phyloP scores from a whole-genome alignment of 2,888 invertebrate genomes.

The Eupeodes latifasciatus region DNA sequence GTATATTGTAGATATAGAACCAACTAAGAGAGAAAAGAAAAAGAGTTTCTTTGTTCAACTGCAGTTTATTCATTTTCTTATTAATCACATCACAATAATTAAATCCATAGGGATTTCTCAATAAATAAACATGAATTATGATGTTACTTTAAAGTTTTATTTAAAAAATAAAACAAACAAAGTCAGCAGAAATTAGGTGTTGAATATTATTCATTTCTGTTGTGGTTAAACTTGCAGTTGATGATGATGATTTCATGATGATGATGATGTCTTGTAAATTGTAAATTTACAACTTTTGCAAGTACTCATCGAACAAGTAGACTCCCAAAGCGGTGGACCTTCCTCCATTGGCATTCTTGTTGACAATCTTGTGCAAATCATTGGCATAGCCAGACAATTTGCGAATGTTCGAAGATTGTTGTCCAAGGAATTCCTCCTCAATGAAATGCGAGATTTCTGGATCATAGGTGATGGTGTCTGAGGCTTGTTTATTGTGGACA shows the following conservation, averaged over 20 bases:
- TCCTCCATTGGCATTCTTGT: slow-evolving; percentile 85
- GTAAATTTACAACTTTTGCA: slow-evolving; percentile 82
- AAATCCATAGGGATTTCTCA: background rate
- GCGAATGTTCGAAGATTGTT: slow-evolving; percentile 88
- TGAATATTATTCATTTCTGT: background rate
- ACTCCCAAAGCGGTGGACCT: slow-evolving; percentile 84
- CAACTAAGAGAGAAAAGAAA: background rate
- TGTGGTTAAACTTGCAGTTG: slow-evolving; percentile 36
- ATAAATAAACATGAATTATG: slow-evolving; percentile 7
- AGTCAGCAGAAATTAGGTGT: background rate
- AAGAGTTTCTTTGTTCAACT: slow-evolving; percentile 21
- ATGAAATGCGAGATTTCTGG: slow-evolving; percentile 90
- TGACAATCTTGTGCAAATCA: slow-evolving; percentile 89
- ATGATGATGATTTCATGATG: background rate
- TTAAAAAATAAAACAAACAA: slow-evolving; percentile 16
- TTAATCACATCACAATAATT: slow-evolving; percentile 4
- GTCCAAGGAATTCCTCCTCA: slow-evolving; percentile 90
- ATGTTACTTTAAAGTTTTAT: slow-evolving; percentile 26
- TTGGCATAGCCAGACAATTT: slow-evolving; percentile 89
- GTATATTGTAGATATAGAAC: background rate
- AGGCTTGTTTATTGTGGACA: slow-evolving; percentile 77
- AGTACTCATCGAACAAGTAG: slow-evolving; percentile 90
- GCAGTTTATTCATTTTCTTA: background rate
- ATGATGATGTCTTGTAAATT: background rate
- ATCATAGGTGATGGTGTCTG: slow-evolving; percentile 84